These are phyloP conservation scores for Drosophila punjabiensis DNA, from an alignment of 1,140 invertebrate species.

Conservation along the genomic window DNA sequence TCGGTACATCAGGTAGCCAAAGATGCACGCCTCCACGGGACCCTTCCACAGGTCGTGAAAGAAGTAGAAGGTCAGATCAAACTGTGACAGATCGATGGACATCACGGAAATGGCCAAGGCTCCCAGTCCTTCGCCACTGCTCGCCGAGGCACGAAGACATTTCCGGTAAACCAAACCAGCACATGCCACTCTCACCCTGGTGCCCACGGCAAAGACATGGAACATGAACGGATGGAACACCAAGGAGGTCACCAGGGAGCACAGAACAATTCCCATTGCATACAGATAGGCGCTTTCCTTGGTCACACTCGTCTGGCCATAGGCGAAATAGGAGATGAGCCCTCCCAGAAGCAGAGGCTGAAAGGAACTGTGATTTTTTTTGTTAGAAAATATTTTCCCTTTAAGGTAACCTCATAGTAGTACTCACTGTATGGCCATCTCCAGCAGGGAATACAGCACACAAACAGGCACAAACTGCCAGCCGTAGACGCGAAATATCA, in stretches of 20 bases:
- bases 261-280: conserved; percentile 87
- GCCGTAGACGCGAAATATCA: conserved; percentile 88
- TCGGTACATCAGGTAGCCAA: conserved; percentile 86
- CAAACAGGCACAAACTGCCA: conserved; percentile 77
- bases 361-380: conserved; percentile 81
- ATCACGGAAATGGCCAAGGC: conserved; percentile 94
- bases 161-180: conserved; percentile 85
- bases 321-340: conserved; percentile 88
- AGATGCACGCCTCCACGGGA: conserved; percentile 84
- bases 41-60: conserved; percentile 79
- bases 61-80: conserved; percentile 71
- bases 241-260: conserved; percentile 87
- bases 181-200: conserved; percentile 87
- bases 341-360: conserved; percentile 89
- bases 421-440: conserved; percentile 72
- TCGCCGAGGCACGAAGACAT: conserved; percentile 88
- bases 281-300: conserved; percentile 87
- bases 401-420: fast-evolving
- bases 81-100: conserved; percentile 87
- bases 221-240: conserved; percentile 90
- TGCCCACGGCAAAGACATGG: conserved; percentile 87
- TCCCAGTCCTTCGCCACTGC: conserved; percentile 89
- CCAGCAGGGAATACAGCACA: conserved; percentile 60
- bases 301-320: conserved; percentile 63
- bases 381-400: background rate